Base-by-base conservation (phyloP, 2,113 vertebrate species). In the Thalassarche chlororhynchos region DNA sequence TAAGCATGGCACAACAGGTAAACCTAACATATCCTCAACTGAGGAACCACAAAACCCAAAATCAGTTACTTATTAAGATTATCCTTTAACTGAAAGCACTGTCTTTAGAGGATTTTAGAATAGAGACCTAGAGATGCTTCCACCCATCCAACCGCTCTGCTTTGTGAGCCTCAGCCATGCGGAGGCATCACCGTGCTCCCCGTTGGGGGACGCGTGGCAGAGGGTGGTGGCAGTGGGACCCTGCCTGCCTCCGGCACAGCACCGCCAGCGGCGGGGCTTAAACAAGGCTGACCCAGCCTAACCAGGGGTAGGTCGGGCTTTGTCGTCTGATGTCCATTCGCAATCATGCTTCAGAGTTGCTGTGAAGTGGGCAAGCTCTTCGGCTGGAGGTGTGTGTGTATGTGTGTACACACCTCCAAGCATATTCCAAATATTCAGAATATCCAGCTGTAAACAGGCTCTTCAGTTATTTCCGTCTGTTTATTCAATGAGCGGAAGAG, bases 131-230 rank as follows among this genome's bases (percentile, higher is more conserved):
- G 61, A 46, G 65, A 3, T 38, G 38, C 26, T 54, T 23, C 32
- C 14, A 68, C 7, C 38, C 69, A 36, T 0, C 28, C 57, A 14
- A 4, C 23, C 12, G 3, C 66, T 60, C 65, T 11, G 49, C 19
- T 5, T 18, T 46, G 14, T 5, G 60, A 52, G 25, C 17, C 49
- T 44, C 34, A 29, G 20, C 1, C 3, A 0, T 28, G 36, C 9
- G 0, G n/a, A 14, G 84, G 65, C n/a, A 17, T 4, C 9, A 9
- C 36, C 4, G 4, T 20, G 82, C 36, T 62, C 44, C 26, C 8
- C 23, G 2, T 6, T 1, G 2, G 69, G 68, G 76, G 26, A 36
- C 10, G 0, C 6, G 5, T 0, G 5, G 34, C 70, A n/a, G 6
- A 4, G n/a, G 60, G 4, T 4, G 40, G 55, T 14, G 25, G 76